These are phyloP conservation scores for Leptoclinus maculatus DNA, from an alignment of 2,797 vertebrate genomes.

Conservation along the genomic window DNA sequence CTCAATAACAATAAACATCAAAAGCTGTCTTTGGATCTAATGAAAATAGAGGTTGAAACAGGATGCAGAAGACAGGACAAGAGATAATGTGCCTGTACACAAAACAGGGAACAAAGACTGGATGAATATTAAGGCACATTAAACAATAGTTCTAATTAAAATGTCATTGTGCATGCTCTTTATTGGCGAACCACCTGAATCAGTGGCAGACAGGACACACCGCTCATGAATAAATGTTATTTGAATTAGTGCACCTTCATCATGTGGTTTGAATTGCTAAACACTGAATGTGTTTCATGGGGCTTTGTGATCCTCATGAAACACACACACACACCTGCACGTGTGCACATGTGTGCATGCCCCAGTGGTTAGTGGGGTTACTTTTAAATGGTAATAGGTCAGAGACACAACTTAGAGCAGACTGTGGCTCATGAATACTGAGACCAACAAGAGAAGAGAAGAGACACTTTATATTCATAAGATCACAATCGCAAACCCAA, in stretches of 20 bases:
- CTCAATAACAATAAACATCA: slow-evolving; percentile 55
- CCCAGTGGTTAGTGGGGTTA: slow-evolving; percentile 28
- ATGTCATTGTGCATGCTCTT: slow-evolving; percentile 24
- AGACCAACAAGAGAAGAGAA: background rate
- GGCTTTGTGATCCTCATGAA: slow-evolving; percentile 59
- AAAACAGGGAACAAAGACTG: slow-evolving; percentile 49
- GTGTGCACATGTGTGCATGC: slow-evolving; percentile 1
- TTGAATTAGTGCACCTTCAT: slow-evolving; percentile 72
- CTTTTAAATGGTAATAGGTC: slow-evolving; percentile 68
- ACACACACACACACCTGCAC: slow-evolving; percentile 52
- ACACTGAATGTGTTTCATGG: slow-evolving; percentile 51
- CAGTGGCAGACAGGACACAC: slow-evolving; percentile 38
- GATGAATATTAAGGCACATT: slow-evolving; percentile 60
- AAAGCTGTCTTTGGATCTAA: slow-evolving; percentile 37
- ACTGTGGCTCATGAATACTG: slow-evolving; percentile 48
- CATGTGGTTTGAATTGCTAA: slow-evolving; percentile 71
- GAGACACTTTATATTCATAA: background rate
- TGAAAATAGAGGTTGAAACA: slow-evolving; percentile 33
- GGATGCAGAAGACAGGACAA: slow-evolving; percentile 24
- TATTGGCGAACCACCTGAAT: slow-evolving; percentile 29
- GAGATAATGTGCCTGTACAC: slow-evolving; percentile 40
- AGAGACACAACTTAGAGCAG: slow-evolving; percentile 5
- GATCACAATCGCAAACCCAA: background rate
- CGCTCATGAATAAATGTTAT: slow-evolving; percentile 73
- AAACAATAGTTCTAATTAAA: slow-evolving; percentile 62